Evolutionary conservation across 2,113 vertebrate species (phyloP).

Genomic region (Eptatretus burgeri): DNA sequence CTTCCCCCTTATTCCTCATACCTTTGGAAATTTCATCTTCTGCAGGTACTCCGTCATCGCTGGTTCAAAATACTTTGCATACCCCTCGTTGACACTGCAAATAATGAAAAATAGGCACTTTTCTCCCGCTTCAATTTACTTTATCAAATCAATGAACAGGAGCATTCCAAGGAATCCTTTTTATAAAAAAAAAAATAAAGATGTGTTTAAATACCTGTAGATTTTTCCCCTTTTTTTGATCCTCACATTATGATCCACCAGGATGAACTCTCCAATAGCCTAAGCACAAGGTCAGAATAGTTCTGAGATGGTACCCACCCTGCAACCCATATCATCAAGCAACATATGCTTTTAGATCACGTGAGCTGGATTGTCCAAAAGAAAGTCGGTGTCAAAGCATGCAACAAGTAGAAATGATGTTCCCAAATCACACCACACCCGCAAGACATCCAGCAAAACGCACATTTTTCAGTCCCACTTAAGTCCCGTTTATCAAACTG

Average conservation of each 20-base stretch:
- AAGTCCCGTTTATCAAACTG: not conserved
- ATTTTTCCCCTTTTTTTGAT: constrained; percentile 85
- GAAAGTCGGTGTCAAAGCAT: no score
- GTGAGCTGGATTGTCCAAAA: no score
- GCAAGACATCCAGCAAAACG: not conserved
- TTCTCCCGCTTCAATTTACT: no score
- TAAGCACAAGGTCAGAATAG: constrained; percentile 12
- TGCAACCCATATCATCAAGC: no score
- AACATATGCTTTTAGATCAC: no score
- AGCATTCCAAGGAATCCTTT: no score
- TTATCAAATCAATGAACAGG: no score
- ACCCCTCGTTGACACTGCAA: constrained; percentile 63
- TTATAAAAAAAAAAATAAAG: no score
- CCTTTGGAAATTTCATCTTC: constrained; percentile 67
- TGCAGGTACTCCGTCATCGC: constrained; percentile 51
- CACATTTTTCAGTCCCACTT: not conserved
- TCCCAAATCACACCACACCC: not conserved
- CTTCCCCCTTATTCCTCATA: constrained; percentile 14
- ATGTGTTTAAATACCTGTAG: constrained; percentile 17
- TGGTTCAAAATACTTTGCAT: constrained; percentile 60
- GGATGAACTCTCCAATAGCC: constrained; percentile 79
- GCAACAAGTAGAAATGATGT: no score
- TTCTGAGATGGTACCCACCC: no score
- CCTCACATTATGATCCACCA: constrained; percentile 56
- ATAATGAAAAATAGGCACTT: no score